Percentiles rank a stretch among this genome's conserved stretches.
Conservation (phyloP, 2,113 vertebrate species). For the Orycteropus afer region DNA sequence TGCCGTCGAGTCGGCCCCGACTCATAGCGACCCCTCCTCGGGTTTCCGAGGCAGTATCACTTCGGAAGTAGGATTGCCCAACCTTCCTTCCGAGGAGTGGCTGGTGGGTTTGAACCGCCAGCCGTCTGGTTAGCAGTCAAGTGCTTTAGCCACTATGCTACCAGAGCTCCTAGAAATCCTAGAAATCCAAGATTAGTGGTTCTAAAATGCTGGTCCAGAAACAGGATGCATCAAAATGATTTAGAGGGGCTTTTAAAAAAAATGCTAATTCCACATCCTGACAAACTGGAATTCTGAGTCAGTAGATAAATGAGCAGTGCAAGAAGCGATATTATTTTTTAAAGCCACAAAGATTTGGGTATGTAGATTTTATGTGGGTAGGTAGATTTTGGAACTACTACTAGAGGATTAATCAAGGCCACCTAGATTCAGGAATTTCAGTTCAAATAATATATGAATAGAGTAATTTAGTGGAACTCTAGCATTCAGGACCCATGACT, state of each 20-base stretch:
- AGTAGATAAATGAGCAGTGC: not conserved
- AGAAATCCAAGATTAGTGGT: not conserved
- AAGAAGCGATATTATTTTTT: not conserved
- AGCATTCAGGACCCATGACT: not conserved
- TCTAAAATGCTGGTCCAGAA: not conserved
- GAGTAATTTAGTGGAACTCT: not conserved
- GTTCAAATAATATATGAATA: not conserved
- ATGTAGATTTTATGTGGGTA: not conserved
- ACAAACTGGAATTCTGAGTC: not conserved
- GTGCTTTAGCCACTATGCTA: not conserved
- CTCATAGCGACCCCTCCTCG: not conserved
- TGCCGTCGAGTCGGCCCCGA: too few relatives aligned
- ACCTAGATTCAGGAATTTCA: not conserved
- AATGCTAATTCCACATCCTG: not conserved
- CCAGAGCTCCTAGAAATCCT: too few relatives aligned
- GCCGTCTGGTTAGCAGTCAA: not conserved
- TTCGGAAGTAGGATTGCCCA: not conserved
- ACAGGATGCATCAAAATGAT: not conserved
- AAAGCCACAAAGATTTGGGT: not conserved
- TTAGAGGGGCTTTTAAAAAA: not conserved
- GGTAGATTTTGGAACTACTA: not conserved
- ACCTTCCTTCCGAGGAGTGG: not conserved
- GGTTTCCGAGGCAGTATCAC: not conserved
- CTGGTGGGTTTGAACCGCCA: not conserved
- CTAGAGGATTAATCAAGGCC: not conserved